Percentiles rank a stretch among this genome's conserved stretches.
phyloP scores from a whole-genome alignment of 2,888 invertebrate genomes.

The Cryptus viduatorius region DNA sequence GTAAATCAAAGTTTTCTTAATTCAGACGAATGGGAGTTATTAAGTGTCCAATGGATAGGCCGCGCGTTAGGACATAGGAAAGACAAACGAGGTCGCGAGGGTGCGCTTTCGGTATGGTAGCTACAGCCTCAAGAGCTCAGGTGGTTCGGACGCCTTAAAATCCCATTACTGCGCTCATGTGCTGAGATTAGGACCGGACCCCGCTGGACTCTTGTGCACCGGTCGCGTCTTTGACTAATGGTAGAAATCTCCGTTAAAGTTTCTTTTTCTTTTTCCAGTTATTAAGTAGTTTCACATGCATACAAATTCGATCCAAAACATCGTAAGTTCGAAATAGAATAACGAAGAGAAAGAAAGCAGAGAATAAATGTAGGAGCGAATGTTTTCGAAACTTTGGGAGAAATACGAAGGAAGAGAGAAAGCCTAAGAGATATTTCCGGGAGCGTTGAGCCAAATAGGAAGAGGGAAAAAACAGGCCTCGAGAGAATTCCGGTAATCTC shows the following conservation, averaged over 20 bases:
- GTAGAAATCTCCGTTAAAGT: slow-evolving; percentile 58
- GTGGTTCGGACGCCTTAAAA: slow-evolving; percentile 84
- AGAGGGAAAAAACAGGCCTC: slow-evolving; percentile 49
- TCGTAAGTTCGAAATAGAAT: slow-evolving; percentile 26
- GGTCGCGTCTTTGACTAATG: slow-evolving; percentile 83
- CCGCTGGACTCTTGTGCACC: slow-evolving; percentile 77
- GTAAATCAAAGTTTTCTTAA: not conserved
- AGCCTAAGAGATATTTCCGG: slow-evolving; percentile 61
- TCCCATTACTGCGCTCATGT: slow-evolving; percentile 84
- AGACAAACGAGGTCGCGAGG: slow-evolving; percentile 80
- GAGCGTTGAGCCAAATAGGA: slow-evolving; percentile 57
- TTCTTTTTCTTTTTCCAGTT: slow-evolving; percentile 2
- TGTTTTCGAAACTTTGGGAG: slow-evolving; percentile 50
- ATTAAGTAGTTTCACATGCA: slow-evolving; percentile 2
- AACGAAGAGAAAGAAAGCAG: slow-evolving; percentile 13
- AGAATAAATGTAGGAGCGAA: slow-evolving; percentile 46
- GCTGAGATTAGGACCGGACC: slow-evolving; percentile 81
- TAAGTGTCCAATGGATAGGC: slow-evolving; percentile 36
- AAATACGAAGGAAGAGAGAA: slow-evolving; percentile 26
- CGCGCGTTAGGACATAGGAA: slow-evolving; percentile 65
- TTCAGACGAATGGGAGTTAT: not conserved
- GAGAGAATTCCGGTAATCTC: slow-evolving; percentile 71
- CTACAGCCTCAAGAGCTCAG: slow-evolving; percentile 76
- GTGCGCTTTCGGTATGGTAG: slow-evolving; percentile 64
- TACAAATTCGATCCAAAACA: slow-evolving; percentile 1